Conservation (phyloP, 2,797 vertebrate species). For the Gallinago stenura region DNA sequence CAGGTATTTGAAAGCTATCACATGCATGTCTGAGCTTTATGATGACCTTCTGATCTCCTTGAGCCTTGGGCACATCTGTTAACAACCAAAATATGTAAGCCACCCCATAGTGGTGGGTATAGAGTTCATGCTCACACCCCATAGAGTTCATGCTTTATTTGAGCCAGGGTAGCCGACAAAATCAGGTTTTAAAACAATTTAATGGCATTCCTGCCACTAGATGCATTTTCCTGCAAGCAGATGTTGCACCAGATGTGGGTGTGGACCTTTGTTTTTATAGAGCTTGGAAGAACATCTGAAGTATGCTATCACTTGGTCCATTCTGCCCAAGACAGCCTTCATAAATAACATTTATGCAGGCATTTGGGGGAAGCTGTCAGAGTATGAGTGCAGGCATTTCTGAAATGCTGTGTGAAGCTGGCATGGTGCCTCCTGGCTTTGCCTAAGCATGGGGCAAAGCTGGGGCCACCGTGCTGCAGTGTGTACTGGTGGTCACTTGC, state of each 20-base stretch:
- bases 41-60: not conserved
- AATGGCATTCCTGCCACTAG: not conserved
- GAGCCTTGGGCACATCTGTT: not conserved
- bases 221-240: not conserved
- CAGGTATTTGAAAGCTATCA: not conserved
- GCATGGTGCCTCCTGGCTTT: accelerated
- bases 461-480: accelerated
- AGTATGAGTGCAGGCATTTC: not conserved
- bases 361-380: not conserved
- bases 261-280: not conserved
- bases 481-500: not conserved
- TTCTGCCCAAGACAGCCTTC: not conserved
- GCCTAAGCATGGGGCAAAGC: accelerated
- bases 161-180: not conserved
- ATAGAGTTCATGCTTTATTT: not conserved
- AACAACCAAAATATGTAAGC: not conserved
- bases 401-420: accelerated
- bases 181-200: not conserved
- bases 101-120: not conserved
- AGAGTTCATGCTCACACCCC: not conserved
- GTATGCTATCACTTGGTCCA: accelerated
- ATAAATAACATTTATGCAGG: not conserved
- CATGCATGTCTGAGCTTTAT: not conserved
- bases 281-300: not conserved
- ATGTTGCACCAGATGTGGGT: not conserved